phyloP scores from a whole-genome alignment of 1,140 invertebrate species.

The Saccostrea echinata region DNA sequence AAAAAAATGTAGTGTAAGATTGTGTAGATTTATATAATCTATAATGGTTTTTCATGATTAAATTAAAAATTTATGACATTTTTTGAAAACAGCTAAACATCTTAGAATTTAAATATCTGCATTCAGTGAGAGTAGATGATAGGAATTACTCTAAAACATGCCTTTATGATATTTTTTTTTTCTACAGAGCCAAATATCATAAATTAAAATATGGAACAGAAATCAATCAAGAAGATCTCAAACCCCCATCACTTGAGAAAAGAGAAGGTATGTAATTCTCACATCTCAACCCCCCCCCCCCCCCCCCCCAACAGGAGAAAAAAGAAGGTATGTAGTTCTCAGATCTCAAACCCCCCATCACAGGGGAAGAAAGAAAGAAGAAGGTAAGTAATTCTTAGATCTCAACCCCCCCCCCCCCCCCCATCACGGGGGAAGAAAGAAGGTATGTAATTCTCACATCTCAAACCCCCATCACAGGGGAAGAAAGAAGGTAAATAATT shows the following conservation, averaged over 20 bases:
- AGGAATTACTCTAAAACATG: no score
- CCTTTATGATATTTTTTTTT: neutral
- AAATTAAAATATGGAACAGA: constrained; percentile 98
- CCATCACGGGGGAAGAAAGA: constrained; percentile 83
- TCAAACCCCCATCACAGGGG: no score
- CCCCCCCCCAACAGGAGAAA: constrained; percentile 85
- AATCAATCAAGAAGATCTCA: constrained; percentile 90
- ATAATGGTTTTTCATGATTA: no score
- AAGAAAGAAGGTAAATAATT: constrained; percentile 75
- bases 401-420: no score
- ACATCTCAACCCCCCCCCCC: no score
- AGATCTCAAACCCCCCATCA: no score
- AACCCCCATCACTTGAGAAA: constrained; percentile 86
- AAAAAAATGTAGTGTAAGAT: no score
- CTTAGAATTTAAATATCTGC: no score
- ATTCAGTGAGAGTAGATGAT: no score
- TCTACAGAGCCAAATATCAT: constrained; percentile 91
- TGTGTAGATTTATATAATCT: no score
- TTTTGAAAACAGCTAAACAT: no score
- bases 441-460: constrained; percentile 59
- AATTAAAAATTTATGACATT: no score
- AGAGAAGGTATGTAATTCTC: constrained; percentile 70
- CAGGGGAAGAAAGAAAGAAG: constrained; percentile 82
- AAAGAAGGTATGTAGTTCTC: constrained; percentile 70
- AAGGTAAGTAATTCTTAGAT: constrained; percentile 62